Percentiles rank a stretch among this genome's conserved stretches.
Evolutionary conservation across 2,888 invertebrate species (phyloP).

Genomic region (Polyommatus iphigenia): DNA sequence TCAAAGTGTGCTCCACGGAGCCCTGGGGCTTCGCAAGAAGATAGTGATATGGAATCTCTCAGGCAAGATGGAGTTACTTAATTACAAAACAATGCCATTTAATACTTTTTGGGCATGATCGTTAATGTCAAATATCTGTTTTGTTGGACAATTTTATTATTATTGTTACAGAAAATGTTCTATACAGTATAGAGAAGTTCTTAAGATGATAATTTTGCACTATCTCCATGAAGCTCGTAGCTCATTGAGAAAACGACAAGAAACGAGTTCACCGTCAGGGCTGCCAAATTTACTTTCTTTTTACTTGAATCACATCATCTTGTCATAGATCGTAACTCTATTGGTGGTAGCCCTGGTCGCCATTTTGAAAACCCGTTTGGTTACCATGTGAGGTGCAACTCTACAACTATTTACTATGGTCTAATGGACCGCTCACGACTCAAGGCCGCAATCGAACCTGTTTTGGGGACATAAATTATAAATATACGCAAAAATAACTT

Average conservation of each 20-base stretch:
- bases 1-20: no score
- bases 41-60: no score
- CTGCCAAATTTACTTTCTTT: neutral
- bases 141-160: no score
- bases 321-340: neutral
- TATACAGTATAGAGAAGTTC: neutral
- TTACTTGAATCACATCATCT: neutral
- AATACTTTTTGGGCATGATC: no score
- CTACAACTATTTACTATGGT: conserved; percentile 12
- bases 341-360: neutral
- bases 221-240: neutral
- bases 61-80: no score
- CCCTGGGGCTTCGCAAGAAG: neutral
- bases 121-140: no score
- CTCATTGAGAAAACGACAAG: neutral
- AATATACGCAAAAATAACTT: neutral
- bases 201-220: neutral
- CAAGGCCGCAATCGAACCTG: conserved; percentile 19
- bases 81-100: no score
- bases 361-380: conserved; percentile 7
- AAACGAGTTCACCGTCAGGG: neutral
- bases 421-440: conserved; percentile 10
- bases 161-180: neutral
- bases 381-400: neutral
- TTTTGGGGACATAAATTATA: neutral